These are phyloP conservation scores for Leucopsar rothschildi DNA, from an alignment of 2,113 vertebrate species.

Conservation along the genomic window DNA sequence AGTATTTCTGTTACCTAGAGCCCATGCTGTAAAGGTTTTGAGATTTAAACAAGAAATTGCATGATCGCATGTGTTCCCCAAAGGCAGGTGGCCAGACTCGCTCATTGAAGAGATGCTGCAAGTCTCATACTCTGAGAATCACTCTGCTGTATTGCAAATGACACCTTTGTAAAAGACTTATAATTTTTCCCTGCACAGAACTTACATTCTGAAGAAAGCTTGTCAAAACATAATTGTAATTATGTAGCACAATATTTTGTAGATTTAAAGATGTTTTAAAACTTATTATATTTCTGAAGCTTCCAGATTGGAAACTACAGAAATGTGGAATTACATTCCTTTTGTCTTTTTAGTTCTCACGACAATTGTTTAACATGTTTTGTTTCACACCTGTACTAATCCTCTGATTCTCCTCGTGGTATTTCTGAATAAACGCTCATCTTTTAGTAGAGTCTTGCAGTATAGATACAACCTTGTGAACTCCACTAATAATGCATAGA, in stretches of 20 bases:
- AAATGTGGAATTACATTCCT: not conserved
- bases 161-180: conserved; percentile 3
- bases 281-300: conserved; percentile 62
- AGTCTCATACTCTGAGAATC: not conserved
- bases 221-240: conserved; percentile 70
- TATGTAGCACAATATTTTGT: conserved; percentile 63
- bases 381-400: not conserved
- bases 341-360: conserved; percentile 58
- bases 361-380: conserved; percentile 60
- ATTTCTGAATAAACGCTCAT: not conserved
- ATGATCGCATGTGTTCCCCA: not conserved
- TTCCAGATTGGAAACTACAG: conserved; percentile 16
- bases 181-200: conserved; percentile 24
- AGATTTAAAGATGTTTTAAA: conserved; percentile 64
- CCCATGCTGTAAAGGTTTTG: not conserved
- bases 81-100: not conserved
- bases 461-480: not conserved
- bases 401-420: not conserved
- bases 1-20: not conserved
- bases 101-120: not conserved
- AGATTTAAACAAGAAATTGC: not conserved
- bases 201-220: conserved; percentile 32
- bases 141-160: not conserved
- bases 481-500: conserved; percentile 20
- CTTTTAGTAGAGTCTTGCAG: not conserved